These are phyloP conservation scores for Mimumesa dahlbomi DNA, from an alignment of 2,888 invertebrate species.

Conservation along the genomic window DNA sequence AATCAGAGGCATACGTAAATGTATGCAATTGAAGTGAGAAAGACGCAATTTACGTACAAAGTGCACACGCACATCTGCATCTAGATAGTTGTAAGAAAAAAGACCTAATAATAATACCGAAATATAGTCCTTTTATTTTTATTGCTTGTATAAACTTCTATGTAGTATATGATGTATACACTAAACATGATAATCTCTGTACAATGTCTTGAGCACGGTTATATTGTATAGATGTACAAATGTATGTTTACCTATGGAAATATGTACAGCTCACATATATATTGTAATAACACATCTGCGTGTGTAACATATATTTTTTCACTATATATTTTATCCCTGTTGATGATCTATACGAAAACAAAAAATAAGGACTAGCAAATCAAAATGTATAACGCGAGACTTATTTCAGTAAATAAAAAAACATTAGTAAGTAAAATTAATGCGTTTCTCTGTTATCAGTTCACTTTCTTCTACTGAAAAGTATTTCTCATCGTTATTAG, in stretches of 20 bases:
- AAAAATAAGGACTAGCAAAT: neutral
- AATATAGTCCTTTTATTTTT: constrained; percentile 24
- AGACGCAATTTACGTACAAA: constrained; percentile 60
- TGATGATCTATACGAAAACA: constrained; percentile 31
- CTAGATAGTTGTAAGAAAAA: constrained; percentile 18
- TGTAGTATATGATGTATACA: constrained; percentile 29
- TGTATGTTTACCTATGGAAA: constrained; percentile 42
- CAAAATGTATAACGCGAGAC: constrained; percentile 9
- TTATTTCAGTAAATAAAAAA: constrained; percentile 26
- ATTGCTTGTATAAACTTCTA: constrained; percentile 16
- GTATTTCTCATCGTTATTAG: too few relatives aligned
- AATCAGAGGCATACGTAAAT: constrained; percentile 1
- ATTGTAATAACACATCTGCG: constrained; percentile 47
- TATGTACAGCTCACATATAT: constrained; percentile 21
- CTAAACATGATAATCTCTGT: constrained; percentile 20
- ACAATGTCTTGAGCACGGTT: constrained; percentile 15
- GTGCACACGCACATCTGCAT: constrained; percentile 37
- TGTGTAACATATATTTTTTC: constrained; percentile 67
- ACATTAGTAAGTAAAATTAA: constrained; percentile 16
- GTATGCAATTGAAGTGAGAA: constrained; percentile 40
- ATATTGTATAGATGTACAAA: constrained; percentile 42
- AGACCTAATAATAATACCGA: constrained; percentile 5
- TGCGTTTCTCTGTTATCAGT: neutral
- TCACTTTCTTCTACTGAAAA: too few relatives aligned
- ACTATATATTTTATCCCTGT: constrained; percentile 68